Base-by-base conservation (phyloP, 1,140 invertebrate genomes). In the Aphaenogaster rudis region DNA sequence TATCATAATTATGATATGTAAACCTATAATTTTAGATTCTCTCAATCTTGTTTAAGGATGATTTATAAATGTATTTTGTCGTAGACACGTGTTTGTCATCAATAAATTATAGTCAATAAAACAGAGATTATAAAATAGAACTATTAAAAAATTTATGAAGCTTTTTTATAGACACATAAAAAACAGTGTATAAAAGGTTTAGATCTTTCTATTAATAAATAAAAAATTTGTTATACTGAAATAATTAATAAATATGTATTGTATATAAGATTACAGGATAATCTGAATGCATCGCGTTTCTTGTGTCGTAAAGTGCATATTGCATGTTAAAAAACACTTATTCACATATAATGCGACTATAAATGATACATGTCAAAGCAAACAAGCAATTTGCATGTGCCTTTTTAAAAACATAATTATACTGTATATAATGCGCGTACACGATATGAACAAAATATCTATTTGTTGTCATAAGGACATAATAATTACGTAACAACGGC, bases 401-500 rank as follows among this genome's bases (percentile, higher is more conserved):
- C 8, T 59, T 59, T 72, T 72, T 36, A 48, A 57, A 33, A 42
- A 67, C 3, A 1, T 3, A 11, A 61, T 74, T 74, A 72, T 59
- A 48, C 13, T 4, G 28, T 33, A 61, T 71, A 36, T 33, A 59
- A 59, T 36, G 42, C 8, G 7, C 21, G 9, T 81, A 81, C 9
- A 45, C 21, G 13, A 50, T 8, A 33, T 8, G 15, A 33, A 17
- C 8, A 79, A 52, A 36, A 28, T 82, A 48, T 59, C 8, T 36
- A 33, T 82, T 82, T n/a, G 15, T 72, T 82, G 67, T 79, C 45
- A 54, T 21, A 54, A 82, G 13, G n/a, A 74, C 67, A 45, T 45
- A 74, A 74, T 82, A 82, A 82, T 82, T 48, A 74, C 5, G 39
- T 82, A 82, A 82, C 17, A 74, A 11, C 13, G 1, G 52, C 57